A percentile compares a stretch with the other conserved stretches of the same genome.
Evolutionary conservation across 2,797 vertebrate species (phyloP).

Genomic region (Poliocrania exsul): DNA sequence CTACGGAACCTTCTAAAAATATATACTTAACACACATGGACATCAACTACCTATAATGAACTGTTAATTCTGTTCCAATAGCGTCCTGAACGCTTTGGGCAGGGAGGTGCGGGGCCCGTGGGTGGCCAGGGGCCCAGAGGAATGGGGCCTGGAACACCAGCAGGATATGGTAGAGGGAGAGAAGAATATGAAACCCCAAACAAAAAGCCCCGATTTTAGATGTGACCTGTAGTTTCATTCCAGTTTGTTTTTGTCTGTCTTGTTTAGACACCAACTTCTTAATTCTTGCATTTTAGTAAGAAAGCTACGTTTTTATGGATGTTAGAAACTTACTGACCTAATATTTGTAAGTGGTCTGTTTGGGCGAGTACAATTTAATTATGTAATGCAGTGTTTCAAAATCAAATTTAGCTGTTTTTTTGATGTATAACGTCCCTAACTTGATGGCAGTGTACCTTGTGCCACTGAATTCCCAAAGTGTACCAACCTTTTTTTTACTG

Average conservation of each 20-base stretch:
- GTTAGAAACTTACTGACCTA: constrained; percentile 85
- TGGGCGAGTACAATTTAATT: constrained; percentile 81
- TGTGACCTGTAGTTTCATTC: constrained; percentile 79
- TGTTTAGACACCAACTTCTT: constrained; percentile 85
- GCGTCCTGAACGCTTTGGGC: constrained; percentile 97
- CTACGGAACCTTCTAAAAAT: constrained; percentile 92
- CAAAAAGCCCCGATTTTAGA: constrained; percentile 99
- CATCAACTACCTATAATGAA: constrained; percentile 86
- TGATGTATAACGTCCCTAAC: constrained; percentile 86
- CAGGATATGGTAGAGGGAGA: constrained; percentile 94
- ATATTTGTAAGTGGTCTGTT: constrained; percentile 85
- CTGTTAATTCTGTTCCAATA: constrained; percentile 84
- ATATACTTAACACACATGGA: constrained; percentile 88
- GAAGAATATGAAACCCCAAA: constrained; percentile 98
- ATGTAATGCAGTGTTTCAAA: constrained; percentile 83
- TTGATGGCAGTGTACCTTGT: constrained; percentile 94
- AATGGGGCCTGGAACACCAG: constrained; percentile 86
- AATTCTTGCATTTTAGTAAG: constrained; percentile 95
- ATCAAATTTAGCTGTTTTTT: constrained; percentile 71
- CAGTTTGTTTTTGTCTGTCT: constrained; percentile 85
- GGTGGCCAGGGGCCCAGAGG: constrained; percentile 89
- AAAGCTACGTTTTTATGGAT: constrained; percentile 87
- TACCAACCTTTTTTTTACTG: constrained; percentile 84
- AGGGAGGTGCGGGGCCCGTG: constrained; percentile 88
- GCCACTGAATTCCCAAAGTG: constrained; percentile 93